phyloP scores from a whole-genome alignment of 2,888 invertebrate genomes.

The Phasia obesa region DNA sequence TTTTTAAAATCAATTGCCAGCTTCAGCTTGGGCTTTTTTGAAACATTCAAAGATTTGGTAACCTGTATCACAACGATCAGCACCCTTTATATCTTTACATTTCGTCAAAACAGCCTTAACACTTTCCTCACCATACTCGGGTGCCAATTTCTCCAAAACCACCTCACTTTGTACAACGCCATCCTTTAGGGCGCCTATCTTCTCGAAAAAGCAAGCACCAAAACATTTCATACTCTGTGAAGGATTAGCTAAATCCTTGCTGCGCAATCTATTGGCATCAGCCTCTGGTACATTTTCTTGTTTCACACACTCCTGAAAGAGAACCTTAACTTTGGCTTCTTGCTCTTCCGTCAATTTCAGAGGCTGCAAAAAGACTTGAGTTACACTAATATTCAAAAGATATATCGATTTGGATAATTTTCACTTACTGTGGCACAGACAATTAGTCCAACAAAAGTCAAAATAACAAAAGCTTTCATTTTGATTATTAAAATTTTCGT shows the following conservation, averaged over 20 bases:
- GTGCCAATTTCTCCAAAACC: slow-evolving; percentile 72
- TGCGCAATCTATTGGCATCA: slow-evolving; percentile 72
- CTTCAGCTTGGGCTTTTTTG: background rate
- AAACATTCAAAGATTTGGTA: slow-evolving; percentile 75
- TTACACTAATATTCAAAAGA: no score
- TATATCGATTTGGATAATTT: slow-evolving; percentile 53
- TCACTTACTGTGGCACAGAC: slow-evolving; percentile 73
- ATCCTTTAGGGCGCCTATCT: slow-evolving; percentile 75
- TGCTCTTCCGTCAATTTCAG: slow-evolving; percentile 75
- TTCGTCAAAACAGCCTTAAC: slow-evolving; percentile 71
- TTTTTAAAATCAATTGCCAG: no score
- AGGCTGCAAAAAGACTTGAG: slow-evolving; percentile 39
- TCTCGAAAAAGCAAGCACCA: slow-evolving; percentile 79
- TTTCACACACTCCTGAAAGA: slow-evolving; percentile 73
- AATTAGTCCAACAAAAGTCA: slow-evolving; percentile 73
- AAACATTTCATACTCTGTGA: slow-evolving; percentile 77
- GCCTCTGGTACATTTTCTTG: slow-evolving; percentile 74
- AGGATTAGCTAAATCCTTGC: slow-evolving; percentile 73
- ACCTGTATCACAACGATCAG: slow-evolving; percentile 77
- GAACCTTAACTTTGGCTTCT: slow-evolving; percentile 73
- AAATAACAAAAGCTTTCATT: slow-evolving; percentile 76
- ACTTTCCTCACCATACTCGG: slow-evolving; percentile 73
- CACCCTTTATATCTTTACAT: slow-evolving; percentile 73
- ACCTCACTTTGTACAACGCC: slow-evolving; percentile 75
- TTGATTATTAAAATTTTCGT: slow-evolving; percentile 39